Evolutionary conservation across 1,140 invertebrate species (phyloP), one percentile per base, ranked within the genome.

Genomic region (Grapholita molesta): DNA sequence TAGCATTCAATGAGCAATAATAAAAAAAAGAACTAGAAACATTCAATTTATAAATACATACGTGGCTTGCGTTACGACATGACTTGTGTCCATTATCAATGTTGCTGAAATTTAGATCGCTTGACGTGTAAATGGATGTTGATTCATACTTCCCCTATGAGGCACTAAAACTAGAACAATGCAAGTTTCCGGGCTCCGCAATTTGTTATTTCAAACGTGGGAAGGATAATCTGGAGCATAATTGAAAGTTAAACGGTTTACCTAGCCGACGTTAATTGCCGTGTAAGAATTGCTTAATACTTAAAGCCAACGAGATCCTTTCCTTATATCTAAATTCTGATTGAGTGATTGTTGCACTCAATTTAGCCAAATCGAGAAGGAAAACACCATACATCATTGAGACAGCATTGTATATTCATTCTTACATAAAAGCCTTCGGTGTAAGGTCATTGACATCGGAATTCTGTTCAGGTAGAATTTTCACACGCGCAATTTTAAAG

Each of bases 61-160:
- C 21, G 3, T 57, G 53, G 15, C 42, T 48, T 48, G 15, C 42
- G 42, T 48, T 21, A 48, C 42, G 6, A 48, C 42, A 35, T 35
- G 9, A 3, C 0, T 57, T 24, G n/a, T 57, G 11, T 57, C 11
- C 23, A 25, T n/a, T 57, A 23, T n/a, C 32, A 74, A 76, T 76
- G 75, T 68, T 69, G 64, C 55, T 73, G 70, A 72, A 76, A 84
- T 84, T 79, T 73, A 72, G 78, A 75, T 82, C 76, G 73, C 69
- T 77, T 73, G 65, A 28, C 8, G 28, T 24, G 55, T 28, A 55
- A 55, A 55, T 55, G 53, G 23, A 61, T 15, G 24, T 61, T 28
- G 55, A 28, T 61, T 61, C 25, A 18, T n/a, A n/a, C 25, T 61
- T 28, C 55, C 24, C 55, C 55, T 28, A 28, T 28, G 24, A 61